phyloP scores from a whole-genome alignment of 2,888 invertebrate species.

The Caenorhabditis drosophilae region DNA sequence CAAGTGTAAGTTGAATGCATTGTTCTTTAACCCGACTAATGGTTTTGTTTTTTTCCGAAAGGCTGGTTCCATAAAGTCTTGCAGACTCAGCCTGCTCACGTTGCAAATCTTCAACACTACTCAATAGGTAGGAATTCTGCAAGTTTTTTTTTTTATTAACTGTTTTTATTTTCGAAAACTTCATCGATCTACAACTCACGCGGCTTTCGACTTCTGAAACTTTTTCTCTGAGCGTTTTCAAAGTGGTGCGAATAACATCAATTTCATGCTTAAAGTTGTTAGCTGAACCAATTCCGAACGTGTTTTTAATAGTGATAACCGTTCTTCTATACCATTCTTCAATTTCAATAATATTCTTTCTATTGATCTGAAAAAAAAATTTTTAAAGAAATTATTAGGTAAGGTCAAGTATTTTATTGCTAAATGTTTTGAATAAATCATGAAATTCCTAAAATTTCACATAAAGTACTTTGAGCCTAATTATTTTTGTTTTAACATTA shows the following conservation, averaged over 20 bases:
- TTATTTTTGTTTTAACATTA: too few species aligned
- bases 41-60: conserved; percentile 23
- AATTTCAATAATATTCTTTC: conserved; percentile 21
- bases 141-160: too few species aligned
- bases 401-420: too few species aligned
- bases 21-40: conserved; percentile 26
- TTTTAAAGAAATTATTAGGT: too few species aligned
- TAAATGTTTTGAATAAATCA: too few species aligned
- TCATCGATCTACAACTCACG: conserved; percentile 5
- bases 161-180: not conserved
- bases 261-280: conserved; percentile 16
- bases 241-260: conserved; percentile 14
- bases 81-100: conserved; percentile 12
- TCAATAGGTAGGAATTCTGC: conserved; percentile 27
- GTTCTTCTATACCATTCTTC: conserved; percentile 35
- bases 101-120: conserved; percentile 12
- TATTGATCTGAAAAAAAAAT: conserved; percentile 21
- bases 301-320: too few species aligned
- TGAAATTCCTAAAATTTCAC: too few species aligned
- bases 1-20: conserved; percentile 29
- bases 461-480: too few species aligned
- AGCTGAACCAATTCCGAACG: too few species aligned
- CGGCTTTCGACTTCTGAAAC: conserved; percentile 30
- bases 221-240: conserved; percentile 10
- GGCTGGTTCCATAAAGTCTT: conserved; percentile 16